Evolutionary conservation across 2,888 invertebrate species (phyloP).

Genomic region (Cylloceria caligata): DNA sequence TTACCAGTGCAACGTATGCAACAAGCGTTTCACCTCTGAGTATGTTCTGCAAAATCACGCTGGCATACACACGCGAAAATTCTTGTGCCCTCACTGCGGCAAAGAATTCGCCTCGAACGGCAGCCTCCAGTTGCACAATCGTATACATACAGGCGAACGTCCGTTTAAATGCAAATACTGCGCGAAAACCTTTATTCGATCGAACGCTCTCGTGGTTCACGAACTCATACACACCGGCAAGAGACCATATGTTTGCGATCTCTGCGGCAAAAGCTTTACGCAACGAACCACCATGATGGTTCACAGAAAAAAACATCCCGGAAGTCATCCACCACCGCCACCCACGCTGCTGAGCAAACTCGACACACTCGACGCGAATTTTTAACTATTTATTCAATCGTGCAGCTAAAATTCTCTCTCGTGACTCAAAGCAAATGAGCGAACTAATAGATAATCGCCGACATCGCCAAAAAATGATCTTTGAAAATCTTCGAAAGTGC

Average conservation of each 20-base stretch:
- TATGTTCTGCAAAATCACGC: slow-evolving; percentile 66
- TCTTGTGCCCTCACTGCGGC: slow-evolving; percentile 70
- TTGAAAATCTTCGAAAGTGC: background rate
- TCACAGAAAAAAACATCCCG: slow-evolving; percentile 70
- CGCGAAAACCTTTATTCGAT: slow-evolving; percentile 79
- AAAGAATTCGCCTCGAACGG: slow-evolving; percentile 56
- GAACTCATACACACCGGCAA: slow-evolving; percentile 79
- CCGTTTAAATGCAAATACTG: slow-evolving; percentile 52
- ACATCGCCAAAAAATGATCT: background rate
- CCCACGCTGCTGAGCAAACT: slow-evolving; percentile 51
- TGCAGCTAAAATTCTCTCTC: background rate
- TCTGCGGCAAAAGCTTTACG: slow-evolving; percentile 81
- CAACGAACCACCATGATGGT: slow-evolving; percentile 67
- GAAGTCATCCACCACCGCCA: slow-evolving; percentile 60
- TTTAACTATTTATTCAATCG: slow-evolving; percentile 62
- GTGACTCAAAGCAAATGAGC: background rate
- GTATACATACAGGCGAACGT: slow-evolving; percentile 18
- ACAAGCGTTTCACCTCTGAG: slow-evolving; percentile 65
- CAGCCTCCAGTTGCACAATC: slow-evolving; percentile 18
- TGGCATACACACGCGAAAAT: slow-evolving; percentile 70
- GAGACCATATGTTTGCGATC: slow-evolving; percentile 79
- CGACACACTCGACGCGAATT: slow-evolving; percentile 16
- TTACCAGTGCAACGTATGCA: slow-evolving; percentile 59
- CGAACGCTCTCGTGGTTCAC: slow-evolving; percentile 73
- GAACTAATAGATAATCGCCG: background rate